Percentiles rank a stretch among this genome's conserved stretches.
Evolutionary conservation across 2,888 invertebrate species (phyloP).

Genomic region (Synanthedon andrenaeformis): DNA sequence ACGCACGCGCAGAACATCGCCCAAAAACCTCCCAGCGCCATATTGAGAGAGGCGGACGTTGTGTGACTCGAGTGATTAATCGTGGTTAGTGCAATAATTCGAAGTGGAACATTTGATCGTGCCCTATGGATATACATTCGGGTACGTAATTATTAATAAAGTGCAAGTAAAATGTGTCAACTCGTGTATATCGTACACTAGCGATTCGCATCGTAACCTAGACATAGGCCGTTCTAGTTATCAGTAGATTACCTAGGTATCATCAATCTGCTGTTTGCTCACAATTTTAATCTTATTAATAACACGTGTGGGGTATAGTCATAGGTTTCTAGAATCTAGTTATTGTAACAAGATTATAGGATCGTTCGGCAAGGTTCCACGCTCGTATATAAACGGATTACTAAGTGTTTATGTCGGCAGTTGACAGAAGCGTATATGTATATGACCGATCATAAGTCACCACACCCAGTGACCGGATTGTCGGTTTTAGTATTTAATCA

Average conservation of each 20-base stretch:
- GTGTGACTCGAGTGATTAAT: conserved; percentile 71
- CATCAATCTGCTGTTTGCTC: conserved; percentile 72
- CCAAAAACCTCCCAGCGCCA: conserved; percentile 76
- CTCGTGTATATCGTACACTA: conserved; percentile 30
- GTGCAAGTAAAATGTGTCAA: conserved; percentile 33
- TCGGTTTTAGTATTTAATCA: conserved; percentile 66
- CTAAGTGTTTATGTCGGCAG: conserved; percentile 73
- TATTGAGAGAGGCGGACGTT: conserved; percentile 82
- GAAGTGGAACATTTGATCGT: conserved; percentile 68
- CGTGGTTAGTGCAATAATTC: conserved; percentile 69
- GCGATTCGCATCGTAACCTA: conserved; percentile 69
- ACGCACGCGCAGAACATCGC: conserved; percentile 70
- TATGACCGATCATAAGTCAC: conserved; percentile 73
- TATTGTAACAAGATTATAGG: conserved; percentile 81
- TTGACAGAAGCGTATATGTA: conserved; percentile 75
- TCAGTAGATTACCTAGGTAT: conserved; percentile 71
- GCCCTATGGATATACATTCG: conserved; percentile 72
- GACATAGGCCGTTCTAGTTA: conserved; percentile 74
- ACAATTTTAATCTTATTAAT: conserved; percentile 77
- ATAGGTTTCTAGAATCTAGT: conserved; percentile 84
- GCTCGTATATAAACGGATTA: conserved; percentile 72
- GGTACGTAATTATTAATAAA: conserved; percentile 63
- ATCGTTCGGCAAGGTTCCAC: conserved; percentile 70
- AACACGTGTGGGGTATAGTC: conserved; percentile 74
- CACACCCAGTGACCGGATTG: conserved; percentile 74